Evolutionary conservation across 2,113 vertebrate genomes (phyloP).

Genomic region (Stegostoma tigrinum): DNA sequence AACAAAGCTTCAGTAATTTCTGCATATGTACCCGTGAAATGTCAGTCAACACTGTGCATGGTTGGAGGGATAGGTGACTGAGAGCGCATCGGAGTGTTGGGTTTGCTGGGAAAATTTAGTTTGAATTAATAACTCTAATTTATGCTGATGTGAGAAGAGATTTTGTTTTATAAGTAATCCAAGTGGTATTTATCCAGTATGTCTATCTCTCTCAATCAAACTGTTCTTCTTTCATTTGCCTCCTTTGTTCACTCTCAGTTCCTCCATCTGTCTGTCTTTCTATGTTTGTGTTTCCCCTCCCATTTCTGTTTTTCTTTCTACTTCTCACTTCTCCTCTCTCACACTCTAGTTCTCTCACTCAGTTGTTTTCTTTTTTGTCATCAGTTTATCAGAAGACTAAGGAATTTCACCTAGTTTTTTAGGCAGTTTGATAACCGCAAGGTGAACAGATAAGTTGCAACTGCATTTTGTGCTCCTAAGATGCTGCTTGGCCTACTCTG

Average conservation of each 20-base stretch:
- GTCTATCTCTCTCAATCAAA: background rate
- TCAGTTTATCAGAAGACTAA: background rate
- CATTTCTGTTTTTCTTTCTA: background rate
- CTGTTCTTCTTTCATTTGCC: background rate
- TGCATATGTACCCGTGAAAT: background rate
- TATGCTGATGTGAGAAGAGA: background rate
- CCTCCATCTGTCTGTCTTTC: background rate
- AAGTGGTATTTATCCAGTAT: background rate
- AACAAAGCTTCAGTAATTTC: background rate
- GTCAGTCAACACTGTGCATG: background rate
- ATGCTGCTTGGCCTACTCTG: too few species aligned
- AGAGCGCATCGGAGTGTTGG: background rate
- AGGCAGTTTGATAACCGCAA: background rate
- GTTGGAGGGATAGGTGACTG: background rate
- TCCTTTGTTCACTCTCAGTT: background rate
- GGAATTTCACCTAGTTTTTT: background rate
- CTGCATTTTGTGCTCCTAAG: too few species aligned
- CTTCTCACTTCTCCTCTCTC: background rate
- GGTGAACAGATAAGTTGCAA: background rate
- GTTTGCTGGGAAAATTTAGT: background rate
- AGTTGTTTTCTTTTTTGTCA: background rate
- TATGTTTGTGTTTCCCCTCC: background rate
- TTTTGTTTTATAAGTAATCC: background rate
- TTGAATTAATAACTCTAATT: background rate
- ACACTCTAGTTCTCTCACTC: background rate